Percentiles rank a stretch among this genome's conserved stretches.
Evolutionary conservation across 2,888 invertebrate species (phyloP).

Genomic region (Chalcis sispes): DNA sequence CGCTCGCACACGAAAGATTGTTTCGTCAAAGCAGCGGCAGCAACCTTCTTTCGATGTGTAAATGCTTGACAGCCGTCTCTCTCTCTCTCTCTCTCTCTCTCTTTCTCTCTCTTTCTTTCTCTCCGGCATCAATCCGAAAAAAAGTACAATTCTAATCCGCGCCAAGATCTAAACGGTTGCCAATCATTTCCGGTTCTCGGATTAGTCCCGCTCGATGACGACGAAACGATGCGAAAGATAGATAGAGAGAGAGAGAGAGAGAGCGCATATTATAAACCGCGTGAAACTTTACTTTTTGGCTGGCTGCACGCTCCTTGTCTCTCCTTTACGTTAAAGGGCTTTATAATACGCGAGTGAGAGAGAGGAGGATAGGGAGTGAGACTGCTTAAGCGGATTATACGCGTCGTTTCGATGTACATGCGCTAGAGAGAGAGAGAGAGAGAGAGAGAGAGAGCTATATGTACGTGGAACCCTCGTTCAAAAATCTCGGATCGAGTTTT

Average conservation of each 20-base stretch:
- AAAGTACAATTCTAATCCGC: conserved; percentile 68
- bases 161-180: conserved; percentile 75
- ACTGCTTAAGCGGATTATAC: conserved; percentile 72
- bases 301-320: conserved; percentile 53
- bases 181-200: conserved; percentile 76
- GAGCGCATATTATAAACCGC: conserved; percentile 59
- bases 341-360: conserved; percentile 24
- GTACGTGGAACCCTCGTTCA: conserved; percentile 61
- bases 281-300: conserved; percentile 61
- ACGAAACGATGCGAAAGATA: conserved; percentile 41
- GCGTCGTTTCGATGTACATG: conserved; percentile 62
- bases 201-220: conserved; percentile 71
- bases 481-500: conserved; percentile 64
- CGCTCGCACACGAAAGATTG: conserved; percentile 62
- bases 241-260: conserved; percentile 26
- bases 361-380: conserved; percentile 35
- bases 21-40: conserved; percentile 66
- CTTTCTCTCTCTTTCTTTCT: conserved; percentile 33
- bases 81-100: neutral
- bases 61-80: conserved; percentile 66
- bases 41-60: neutral
- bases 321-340: conserved; percentile 60
- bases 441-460: too few relatives aligned
- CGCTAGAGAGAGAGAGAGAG: conserved; percentile 55
- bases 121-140: conserved; percentile 51